phyloP scores from a whole-genome alignment of 2,797 vertebrate species.

The Tolypeutes matacus region DNA sequence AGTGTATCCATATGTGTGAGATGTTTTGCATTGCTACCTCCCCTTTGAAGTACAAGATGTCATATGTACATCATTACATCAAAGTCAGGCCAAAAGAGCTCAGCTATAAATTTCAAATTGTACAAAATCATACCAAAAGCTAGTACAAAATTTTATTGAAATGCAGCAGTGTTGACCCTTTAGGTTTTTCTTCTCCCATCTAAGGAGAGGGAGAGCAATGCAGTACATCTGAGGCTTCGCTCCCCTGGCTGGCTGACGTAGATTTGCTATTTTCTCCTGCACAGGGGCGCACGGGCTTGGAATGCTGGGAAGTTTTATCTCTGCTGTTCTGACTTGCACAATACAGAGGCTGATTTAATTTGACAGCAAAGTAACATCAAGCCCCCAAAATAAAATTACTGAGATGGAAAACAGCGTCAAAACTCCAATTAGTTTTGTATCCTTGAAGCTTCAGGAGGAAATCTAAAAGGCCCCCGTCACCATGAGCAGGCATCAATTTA shows the following conservation, averaged over 20 bases:
- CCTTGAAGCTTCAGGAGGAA: constrained; percentile 72
- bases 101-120: constrained; percentile 5
- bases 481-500: constrained; percentile 76
- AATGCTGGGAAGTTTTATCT: constrained; percentile 17
- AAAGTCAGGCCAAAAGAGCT: constrained; percentile 56
- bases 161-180: constrained; percentile 64
- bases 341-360: constrained; percentile 75
- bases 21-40: background rate
- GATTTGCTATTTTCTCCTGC: background rate
- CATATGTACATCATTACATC: background rate
- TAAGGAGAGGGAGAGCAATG: constrained; percentile 25
- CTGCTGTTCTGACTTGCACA: constrained; percentile 60
- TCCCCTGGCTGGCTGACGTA: background rate
- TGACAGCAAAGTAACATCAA: constrained; percentile 81
- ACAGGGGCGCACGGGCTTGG: background rate
- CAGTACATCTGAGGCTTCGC: background rate
- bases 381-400: constrained; percentile 83
- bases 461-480: constrained; percentile 61
- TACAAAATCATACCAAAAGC: constrained; percentile 70
- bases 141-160: constrained; percentile 73
- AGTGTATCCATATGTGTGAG: background rate
- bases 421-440: constrained; percentile 81
- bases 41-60: constrained; percentile 30
- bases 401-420: constrained; percentile 81
- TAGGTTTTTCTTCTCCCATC: constrained; percentile 39